Conservation (phyloP, 2,113 vertebrate species). For the Xiphorhynchus elegans region DNA sequence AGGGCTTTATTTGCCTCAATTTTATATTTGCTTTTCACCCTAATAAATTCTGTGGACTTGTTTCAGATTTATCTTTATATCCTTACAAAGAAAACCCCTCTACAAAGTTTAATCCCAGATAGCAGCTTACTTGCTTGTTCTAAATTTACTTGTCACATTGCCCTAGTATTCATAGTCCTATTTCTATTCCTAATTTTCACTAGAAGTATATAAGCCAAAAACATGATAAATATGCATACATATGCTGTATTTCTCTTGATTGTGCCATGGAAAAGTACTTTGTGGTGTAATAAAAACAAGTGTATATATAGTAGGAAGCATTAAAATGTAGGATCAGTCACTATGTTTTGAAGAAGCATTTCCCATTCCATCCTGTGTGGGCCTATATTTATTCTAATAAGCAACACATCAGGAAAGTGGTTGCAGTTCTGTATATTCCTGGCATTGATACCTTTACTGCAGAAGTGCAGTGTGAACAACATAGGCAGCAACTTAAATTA, state of each 20-base stretch:
- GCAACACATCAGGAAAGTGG: neutral
- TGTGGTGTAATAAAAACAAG: slow-evolving; percentile 20
- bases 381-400: neutral
- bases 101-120: neutral
- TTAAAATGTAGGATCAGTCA: neutral
- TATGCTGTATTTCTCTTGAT: slow-evolving; percentile 5
- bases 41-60: neutral
- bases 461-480: neutral
- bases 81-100: neutral
- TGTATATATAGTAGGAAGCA: neutral
- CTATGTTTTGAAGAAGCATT: neutral
- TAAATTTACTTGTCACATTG: neutral
- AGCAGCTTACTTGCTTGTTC: neutral
- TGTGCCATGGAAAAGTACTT: neutral
- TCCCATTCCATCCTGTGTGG: neutral
- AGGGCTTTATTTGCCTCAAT: neutral
- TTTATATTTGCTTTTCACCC: neutral
- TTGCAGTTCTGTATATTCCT: neutral
- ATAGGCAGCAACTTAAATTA: neutral
- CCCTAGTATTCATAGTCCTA: neutral
- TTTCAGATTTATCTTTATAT: neutral
- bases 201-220: neutral
- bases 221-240: neutral
- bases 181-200: slow-evolving; percentile 23
- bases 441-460: neutral